These are phyloP conservation scores for Telenomus remus DNA, from an alignment of 1,140 invertebrate genomes.

Conservation along the genomic window DNA sequence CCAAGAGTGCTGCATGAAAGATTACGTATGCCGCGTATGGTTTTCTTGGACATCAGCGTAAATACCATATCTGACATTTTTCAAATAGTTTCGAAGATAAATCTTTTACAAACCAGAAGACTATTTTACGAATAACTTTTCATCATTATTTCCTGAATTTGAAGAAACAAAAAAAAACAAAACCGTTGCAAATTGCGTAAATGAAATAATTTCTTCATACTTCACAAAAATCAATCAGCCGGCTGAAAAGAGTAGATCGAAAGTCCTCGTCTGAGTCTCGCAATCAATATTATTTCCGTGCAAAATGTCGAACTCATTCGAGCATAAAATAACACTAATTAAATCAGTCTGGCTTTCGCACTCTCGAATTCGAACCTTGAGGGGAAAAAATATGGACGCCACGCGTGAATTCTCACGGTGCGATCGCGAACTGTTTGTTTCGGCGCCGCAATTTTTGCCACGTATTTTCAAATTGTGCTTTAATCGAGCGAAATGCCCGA, in stretches of 20 bases:
- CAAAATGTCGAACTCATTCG: constrained; percentile 9
- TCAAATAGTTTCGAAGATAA: constrained; percentile 19
- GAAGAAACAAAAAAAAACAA: neutral
- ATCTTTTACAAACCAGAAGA: too few species aligned
- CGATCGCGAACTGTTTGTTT: constrained; percentile 4
- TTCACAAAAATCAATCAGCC: constrained; percentile 4
- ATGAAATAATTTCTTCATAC: too few species aligned
- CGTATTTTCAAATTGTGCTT: constrained; percentile 18
- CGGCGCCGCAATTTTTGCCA: constrained; percentile 15
- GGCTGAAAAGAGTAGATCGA: constrained; percentile 18
- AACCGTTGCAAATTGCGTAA: neutral
- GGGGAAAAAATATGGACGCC: constrained; percentile 1
- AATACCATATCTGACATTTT: constrained; percentile 50
- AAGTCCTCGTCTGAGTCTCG: neutral
- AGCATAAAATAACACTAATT: constrained; percentile 19
- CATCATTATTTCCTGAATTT: too few species aligned
- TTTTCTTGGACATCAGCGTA: constrained; percentile 12
- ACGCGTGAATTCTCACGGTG: neutral
- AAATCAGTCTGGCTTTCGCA: constrained; percentile 6
- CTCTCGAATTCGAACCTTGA: neutral
- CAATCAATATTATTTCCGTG: constrained; percentile 9
- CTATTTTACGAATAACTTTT: too few species aligned
- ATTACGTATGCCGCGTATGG: constrained; percentile 25
- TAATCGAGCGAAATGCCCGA: constrained; percentile 22
- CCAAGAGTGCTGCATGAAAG: constrained; percentile 5